Percentiles rank a stretch among this genome's conserved stretches.
Evolutionary conservation across 2,113 vertebrate genomes (phyloP).

Genomic region (Trinectes maculatus): DNA sequence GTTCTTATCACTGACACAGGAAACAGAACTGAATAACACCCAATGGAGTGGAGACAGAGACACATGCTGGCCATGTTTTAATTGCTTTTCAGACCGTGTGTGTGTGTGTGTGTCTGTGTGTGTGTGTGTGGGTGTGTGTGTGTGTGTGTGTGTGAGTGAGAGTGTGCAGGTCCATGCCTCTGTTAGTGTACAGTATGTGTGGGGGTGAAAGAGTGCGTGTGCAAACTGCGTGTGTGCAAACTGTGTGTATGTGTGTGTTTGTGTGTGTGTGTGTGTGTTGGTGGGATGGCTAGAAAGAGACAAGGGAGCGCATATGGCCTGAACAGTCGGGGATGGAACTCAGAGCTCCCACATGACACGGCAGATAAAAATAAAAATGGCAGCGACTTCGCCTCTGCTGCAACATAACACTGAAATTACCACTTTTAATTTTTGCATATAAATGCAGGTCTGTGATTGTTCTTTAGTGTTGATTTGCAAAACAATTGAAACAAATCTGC

Average conservation of each 20-base stretch:
- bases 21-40: conserved; percentile 24
- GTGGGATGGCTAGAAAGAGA: conserved; percentile 47
- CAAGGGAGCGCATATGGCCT: conserved; percentile 67
- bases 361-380: conserved; percentile 65
- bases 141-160: conserved; percentile 21
- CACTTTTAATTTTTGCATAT: conserved; percentile 2
- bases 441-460: not conserved
- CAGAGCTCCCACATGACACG: conserved; percentile 67
- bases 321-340: conserved; percentile 64
- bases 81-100: conserved; percentile 37
- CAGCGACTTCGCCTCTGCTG: conserved; percentile 14
- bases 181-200: conserved; percentile 34
- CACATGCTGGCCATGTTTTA: conserved; percentile 46
- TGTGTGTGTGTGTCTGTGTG: conserved; percentile 13
- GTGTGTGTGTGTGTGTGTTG: conserved; percentile 33
- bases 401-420: conserved; percentile 7
- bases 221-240: no score
- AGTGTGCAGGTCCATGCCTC: conserved; percentile 16
- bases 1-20: conserved; percentile 13
- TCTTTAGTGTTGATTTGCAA: not conserved
- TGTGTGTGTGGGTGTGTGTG: conserved; percentile 17
- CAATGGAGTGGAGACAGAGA: conserved; percentile 31
- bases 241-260: conserved; percentile 6
- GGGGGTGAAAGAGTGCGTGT: conserved; percentile 17
- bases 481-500: no score